Percentiles rank a stretch among this genome's conserved stretches.
phyloP scores from a whole-genome alignment of 2,797 vertebrate genomes.

The Mastacembelus armatus region DNA sequence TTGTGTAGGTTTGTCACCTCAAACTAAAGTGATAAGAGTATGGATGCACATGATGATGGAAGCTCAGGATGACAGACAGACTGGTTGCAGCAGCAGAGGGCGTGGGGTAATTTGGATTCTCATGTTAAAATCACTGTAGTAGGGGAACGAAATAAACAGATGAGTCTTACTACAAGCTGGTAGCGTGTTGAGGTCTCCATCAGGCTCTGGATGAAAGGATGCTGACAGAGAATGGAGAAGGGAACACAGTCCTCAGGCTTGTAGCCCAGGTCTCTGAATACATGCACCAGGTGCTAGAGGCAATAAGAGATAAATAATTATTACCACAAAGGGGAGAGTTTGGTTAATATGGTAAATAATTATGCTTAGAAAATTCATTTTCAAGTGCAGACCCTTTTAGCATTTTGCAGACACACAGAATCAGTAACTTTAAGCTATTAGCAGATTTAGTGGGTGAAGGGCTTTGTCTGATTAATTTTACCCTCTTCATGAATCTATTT shows the following conservation, averaged over 20 bases:
- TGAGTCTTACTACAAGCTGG: slow-evolving; percentile 77
- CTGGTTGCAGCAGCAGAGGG: not conserved
- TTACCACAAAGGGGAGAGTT: not conserved
- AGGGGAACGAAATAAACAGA: not conserved
- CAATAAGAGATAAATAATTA: slow-evolving; percentile 17
- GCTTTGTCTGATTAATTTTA: no score
- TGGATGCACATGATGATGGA: not conserved
- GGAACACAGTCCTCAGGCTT: slow-evolving; percentile 78
- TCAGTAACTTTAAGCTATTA: not conserved
- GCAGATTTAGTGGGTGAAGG: not conserved
- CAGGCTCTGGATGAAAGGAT: slow-evolving; percentile 85
- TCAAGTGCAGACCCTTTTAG: not conserved
- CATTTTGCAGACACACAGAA: not conserved
- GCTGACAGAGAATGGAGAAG: slow-evolving; percentile 84
- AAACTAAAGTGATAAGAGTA: not conserved
- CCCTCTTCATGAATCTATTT: no score
- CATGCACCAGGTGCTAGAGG: slow-evolving; percentile 80
- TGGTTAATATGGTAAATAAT: not conserved
- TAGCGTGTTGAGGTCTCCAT: slow-evolving; percentile 82
- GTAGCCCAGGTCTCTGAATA: slow-evolving; percentile 85
- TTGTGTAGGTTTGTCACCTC: not conserved
- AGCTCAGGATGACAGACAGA: not conserved
- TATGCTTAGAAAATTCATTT: not conserved
- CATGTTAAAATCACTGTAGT: not conserved
- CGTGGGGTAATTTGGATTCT: not conserved